Conservation (phyloP, 2,888 invertebrate genomes). For the Labia minor region DNA sequence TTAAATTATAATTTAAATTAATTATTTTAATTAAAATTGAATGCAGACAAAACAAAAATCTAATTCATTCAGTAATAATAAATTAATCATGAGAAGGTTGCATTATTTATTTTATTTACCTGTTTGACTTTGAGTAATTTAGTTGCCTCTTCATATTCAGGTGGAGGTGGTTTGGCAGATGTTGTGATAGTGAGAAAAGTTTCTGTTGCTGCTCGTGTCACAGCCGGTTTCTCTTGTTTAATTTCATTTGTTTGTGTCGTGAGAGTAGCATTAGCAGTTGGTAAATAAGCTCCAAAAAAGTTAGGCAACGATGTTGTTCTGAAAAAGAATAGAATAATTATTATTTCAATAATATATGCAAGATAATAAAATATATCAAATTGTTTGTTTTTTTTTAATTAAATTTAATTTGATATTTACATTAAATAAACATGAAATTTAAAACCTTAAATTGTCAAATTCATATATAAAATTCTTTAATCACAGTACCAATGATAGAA, state of each 20-base stretch:
- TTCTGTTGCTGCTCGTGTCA: constrained; percentile 31
- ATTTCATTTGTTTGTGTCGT: constrained; percentile 32
- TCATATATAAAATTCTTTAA: too few species aligned
- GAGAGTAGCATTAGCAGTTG: constrained; percentile 33
- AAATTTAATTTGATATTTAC: too few species aligned
- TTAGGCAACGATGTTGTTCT: constrained; percentile 48
- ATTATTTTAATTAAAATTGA: too few species aligned
- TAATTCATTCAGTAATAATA: too few species aligned
- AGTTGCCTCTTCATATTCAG: constrained; percentile 61
- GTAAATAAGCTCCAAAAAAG: constrained; percentile 42
- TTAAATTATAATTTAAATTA: too few species aligned
- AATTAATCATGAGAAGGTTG: too few species aligned
- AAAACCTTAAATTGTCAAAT: too few species aligned
- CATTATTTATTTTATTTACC: too few species aligned
- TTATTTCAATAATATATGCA: too few species aligned
- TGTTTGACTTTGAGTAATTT: constrained; percentile 42
- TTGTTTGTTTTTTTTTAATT: background rate
- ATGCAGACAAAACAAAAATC: too few species aligned
- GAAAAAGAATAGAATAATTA: constrained; percentile 14
- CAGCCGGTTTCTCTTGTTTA: constrained; percentile 32
- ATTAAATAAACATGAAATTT: too few species aligned
- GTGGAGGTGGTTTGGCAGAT: constrained; percentile 48
- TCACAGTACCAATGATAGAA: too few species aligned
- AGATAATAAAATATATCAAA: background rate
- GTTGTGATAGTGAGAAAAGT: constrained; percentile 42